Evolutionary conservation across 2,888 invertebrate genomes (phyloP), one percentile per base, ranked within the genome.

Genomic region (Barypeithes pellucidus): DNA sequence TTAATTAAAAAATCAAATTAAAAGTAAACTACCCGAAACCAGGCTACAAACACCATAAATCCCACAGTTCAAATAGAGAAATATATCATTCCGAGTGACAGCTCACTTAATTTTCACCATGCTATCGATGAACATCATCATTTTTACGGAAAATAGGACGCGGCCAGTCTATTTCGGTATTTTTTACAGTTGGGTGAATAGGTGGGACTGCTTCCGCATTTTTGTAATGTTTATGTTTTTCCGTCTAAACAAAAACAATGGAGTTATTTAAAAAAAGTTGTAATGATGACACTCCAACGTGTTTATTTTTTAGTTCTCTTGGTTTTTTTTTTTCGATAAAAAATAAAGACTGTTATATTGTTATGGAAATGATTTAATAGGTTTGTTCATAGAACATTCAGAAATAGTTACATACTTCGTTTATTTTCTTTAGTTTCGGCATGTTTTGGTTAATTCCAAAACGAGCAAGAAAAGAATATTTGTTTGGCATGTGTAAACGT

Each of bases 161-260:
- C 29, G 29, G 1, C 29, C 8, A 22, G 22, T 50, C 50, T 50
- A 50, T 50, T 50, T 50, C 22, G 1, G 22, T 50, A 50, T 50
- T 50, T 50, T n/a, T 22, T 50, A 50, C 50, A 50, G 50, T 12
- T 50, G 50, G 50, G 11, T 50, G 50, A 50, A 22, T 22, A 50
- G 50, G 50, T 50, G 22, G 22, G 22, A 24, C 50, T n/a, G n/a
- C 12, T 50, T 50, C 50, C 50, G 50, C 50, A 50, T 50, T 50
- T 22, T 50, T 50, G 50, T 50, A 22, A 24, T 50, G 50, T 50
- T 50, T 50, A 16, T 12, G 8, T 22, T 50, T 50, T 22, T 50
- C 20, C 22, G 22, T 12, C 20, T 50, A 50, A 50, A 50, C 12
- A 50, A 50, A 50, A 50, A 50, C 50, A 50, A 50, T 4, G n/a